Evolutionary conservation across 2,797 vertebrate genomes (phyloP).

Genomic region (Vipera ursinii): DNA sequence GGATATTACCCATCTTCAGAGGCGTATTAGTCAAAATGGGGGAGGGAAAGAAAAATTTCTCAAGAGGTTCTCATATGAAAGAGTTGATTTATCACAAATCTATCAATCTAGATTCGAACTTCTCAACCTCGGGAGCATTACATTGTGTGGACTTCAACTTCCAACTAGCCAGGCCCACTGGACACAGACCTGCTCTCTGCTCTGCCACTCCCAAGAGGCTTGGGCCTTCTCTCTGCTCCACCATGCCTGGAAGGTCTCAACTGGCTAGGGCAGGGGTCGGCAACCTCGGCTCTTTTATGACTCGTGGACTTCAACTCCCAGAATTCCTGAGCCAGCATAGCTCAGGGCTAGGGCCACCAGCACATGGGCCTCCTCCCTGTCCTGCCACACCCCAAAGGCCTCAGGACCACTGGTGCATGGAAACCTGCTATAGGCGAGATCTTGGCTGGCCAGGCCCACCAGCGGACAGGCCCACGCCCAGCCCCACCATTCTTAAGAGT

Average conservation of each 20-base stretch:
- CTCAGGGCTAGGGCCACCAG: neutral
- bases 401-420: neutral
- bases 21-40: neutral
- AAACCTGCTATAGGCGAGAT: neutral
- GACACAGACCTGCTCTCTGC: neutral
- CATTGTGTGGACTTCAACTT: neutral
- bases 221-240: neutral
- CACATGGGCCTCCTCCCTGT: neutral
- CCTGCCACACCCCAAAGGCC: neutral
- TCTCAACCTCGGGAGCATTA: neutral
- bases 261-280: neutral
- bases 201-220: neutral
- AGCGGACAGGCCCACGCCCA: neutral
- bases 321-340: too few species aligned
- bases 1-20: neutral
- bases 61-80: neutral
- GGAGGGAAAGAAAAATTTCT: neutral
- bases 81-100: neutral
- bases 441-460: neutral
- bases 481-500: neutral
- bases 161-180: neutral
- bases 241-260: neutral
- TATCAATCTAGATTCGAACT: neutral
- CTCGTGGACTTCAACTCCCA: too few species aligned
- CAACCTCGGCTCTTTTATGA: too few species aligned